Conservation (phyloP, 2,888 invertebrate genomes). For the Cantharis rufa region DNA sequence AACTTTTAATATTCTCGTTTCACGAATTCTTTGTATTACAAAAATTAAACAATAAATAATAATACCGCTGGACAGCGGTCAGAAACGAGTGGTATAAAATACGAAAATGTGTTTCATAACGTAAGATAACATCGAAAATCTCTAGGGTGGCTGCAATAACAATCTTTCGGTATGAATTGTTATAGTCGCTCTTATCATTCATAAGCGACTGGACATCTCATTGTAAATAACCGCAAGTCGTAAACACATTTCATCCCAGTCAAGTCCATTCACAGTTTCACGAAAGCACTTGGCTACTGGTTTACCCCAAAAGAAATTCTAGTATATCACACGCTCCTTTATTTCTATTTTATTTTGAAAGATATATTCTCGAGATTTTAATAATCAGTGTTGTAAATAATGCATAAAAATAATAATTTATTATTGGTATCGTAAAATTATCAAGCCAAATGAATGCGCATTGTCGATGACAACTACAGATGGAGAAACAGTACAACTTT, state of each 20-base stretch:
- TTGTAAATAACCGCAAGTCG: constrained; percentile 41
- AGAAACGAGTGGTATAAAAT: constrained; percentile 43
- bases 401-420: not conserved
- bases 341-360: not conserved
- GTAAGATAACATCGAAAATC: constrained; percentile 49
- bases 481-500: constrained; percentile 40
- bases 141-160: constrained; percentile 49
- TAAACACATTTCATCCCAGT: constrained; percentile 42
- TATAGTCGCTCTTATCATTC: constrained; percentile 41
- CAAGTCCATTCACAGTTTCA: constrained; percentile 40
- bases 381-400: not conserved
- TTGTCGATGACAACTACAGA: constrained; percentile 41
- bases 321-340: not conserved
- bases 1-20: not conserved
- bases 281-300: constrained; percentile 35
- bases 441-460: constrained; percentile 44
- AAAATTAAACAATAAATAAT: constrained; percentile 15
- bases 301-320: constrained; percentile 32
- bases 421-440: constrained; percentile 38
- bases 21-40: not conserved
- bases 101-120: constrained; percentile 49
- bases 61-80: constrained; percentile 18
- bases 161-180: constrained; percentile 45
- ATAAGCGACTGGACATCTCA: constrained; percentile 42
- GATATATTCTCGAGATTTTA: not conserved